Conservation (phyloP, 2,888 invertebrate species). For the Labia minor region DNA sequence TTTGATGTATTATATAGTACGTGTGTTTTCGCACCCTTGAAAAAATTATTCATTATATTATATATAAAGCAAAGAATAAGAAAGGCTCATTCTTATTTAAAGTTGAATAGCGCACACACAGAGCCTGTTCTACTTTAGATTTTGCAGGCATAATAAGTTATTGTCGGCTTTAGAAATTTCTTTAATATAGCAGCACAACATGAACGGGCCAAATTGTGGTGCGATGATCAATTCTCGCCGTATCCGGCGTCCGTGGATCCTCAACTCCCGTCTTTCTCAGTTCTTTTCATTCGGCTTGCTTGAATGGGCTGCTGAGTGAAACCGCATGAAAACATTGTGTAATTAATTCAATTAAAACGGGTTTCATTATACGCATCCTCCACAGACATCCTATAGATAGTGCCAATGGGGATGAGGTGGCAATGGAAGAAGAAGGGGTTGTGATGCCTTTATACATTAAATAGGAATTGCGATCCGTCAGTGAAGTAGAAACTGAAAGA, state of each 20-base stretch:
- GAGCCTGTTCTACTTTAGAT: not conserved
- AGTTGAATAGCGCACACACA: not conserved
- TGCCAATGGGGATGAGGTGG: too few species aligned
- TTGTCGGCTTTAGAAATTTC: not conserved
- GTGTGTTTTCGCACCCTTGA: too few species aligned
- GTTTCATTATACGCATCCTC: not conserved
- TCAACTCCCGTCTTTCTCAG: not conserved
- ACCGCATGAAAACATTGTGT: conserved; percentile 13
- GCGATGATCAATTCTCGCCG: conserved; percentile 7
- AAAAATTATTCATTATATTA: too few species aligned
- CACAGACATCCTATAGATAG: not conserved
- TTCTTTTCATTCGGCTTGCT: not conserved
- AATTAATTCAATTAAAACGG: conserved; percentile 7
- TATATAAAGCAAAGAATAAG: too few species aligned
- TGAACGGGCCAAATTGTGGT: not conserved
- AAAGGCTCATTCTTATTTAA: not conserved
- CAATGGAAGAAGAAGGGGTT: too few species aligned
- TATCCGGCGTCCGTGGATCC: not conserved
- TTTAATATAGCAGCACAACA: not conserved
- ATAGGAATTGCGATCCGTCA: not conserved
- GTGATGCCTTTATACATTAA: not conserved
- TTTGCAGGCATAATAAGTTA: not conserved
- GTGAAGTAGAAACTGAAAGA: not conserved
- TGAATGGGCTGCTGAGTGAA: not conserved
- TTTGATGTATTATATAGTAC: too few species aligned